phyloP scores from a whole-genome alignment of 92 coral and sea anemone species.

The Ricordea florida region DNA sequence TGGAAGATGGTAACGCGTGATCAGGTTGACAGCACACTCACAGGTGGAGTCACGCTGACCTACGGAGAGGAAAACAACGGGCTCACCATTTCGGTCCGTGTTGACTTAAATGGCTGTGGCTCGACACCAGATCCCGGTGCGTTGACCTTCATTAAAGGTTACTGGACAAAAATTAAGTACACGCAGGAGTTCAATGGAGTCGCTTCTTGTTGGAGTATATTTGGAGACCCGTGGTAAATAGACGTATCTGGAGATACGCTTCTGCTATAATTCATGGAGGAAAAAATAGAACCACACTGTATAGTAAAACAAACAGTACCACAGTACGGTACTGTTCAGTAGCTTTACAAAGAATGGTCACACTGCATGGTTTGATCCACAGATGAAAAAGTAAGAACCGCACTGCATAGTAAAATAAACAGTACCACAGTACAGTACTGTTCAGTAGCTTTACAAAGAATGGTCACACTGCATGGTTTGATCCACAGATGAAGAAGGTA shows the following conservation, averaged over 20 bases:
- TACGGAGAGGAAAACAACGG: constrained; percentile 30
- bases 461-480: too few relatives aligned
- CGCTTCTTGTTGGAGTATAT: constrained; percentile 58
- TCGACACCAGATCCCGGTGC: constrained; percentile 17
- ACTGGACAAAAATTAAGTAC: constrained; percentile 63
- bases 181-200: constrained; percentile 50
- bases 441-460: too few relatives aligned
- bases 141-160: constrained; percentile 54
- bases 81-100: constrained; percentile 39
- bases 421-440: too few relatives aligned
- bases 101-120: constrained; percentile 46
- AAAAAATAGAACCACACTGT: background rate
- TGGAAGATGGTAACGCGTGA: constrained; percentile 43
- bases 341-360: too few relatives aligned
- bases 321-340: background rate
- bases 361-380: too few relatives aligned
- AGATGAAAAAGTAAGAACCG: too few relatives aligned
- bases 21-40: constrained; percentile 24
- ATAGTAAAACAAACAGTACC: background rate
- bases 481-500: too few relatives aligned
- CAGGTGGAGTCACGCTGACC: constrained; percentile 46
- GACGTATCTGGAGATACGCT: background rate
- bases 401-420: too few relatives aligned
- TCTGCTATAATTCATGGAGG: too few relatives aligned
- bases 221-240: constrained; percentile 53